Conservation (phyloP, 1,140 invertebrate species). For the Meloidogyne hapla region DNA sequence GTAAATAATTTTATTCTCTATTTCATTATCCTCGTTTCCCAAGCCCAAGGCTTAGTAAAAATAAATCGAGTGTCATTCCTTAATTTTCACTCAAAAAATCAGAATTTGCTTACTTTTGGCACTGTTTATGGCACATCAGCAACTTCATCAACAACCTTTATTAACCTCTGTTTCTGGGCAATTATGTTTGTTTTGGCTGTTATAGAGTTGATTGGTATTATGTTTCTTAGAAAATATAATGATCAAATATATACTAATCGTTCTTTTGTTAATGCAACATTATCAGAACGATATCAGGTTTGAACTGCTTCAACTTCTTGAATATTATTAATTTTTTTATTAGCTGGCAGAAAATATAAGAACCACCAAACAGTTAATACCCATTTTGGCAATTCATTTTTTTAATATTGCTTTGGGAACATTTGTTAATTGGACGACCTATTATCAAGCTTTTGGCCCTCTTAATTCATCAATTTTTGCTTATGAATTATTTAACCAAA, state of each 20-base stretch:
- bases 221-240: not conserved
- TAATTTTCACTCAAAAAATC: not conserved
- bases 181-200: not conserved
- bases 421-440: not conserved
- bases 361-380: slow-evolving; percentile 5
- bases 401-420: slow-evolving; percentile 16
- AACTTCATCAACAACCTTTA: not conserved
- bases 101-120: not conserved
- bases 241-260: not conserved
- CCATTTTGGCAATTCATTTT: slow-evolving; percentile 17
- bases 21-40: no score
- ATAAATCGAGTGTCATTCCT: no score
- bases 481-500: not conserved
- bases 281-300: not conserved
- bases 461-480: not conserved
- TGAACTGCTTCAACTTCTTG: not conserved
- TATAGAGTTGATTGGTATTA: slow-evolving; percentile 2
- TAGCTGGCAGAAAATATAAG: slow-evolving; percentile 22
- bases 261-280: not conserved
- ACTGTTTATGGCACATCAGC: not conserved
- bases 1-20: no score
- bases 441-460: not conserved
- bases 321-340: not conserved
- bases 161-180: not conserved
- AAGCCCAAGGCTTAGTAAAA: no score